phyloP scores from a whole-genome alignment of 2,113 vertebrate genomes.

The Thamnaconus septentrionalis region DNA sequence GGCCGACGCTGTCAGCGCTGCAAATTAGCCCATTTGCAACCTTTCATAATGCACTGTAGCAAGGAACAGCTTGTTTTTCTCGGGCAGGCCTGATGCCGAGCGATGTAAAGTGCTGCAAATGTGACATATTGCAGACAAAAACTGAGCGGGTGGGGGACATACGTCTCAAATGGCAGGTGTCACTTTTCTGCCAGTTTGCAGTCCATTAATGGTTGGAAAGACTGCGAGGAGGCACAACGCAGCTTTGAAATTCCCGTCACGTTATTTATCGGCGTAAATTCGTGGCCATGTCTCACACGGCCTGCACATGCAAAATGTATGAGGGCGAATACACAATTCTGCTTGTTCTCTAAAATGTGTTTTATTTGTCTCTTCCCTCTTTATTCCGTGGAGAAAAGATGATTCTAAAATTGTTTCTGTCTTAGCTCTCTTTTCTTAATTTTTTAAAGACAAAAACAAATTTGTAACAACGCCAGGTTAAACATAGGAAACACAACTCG shows the following conservation, averaged over 20 bases:
- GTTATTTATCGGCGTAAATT: too few relatives aligned
- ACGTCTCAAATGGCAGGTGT: constrained; percentile 48
- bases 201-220: constrained; percentile 27
- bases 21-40: constrained; percentile 76
- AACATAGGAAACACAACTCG: too few relatives aligned
- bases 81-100: constrained; percentile 20
- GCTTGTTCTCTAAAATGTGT: background rate
- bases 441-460: background rate
- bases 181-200: constrained; percentile 38
- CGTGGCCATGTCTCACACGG: too few relatives aligned
- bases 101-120: constrained; percentile 38
- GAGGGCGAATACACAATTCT: background rate
- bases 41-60: constrained; percentile 65
- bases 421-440: constrained; percentile 15
- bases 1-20: constrained; percentile 64
- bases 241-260: too few relatives aligned
- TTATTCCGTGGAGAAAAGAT: background rate
- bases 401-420: constrained; percentile 2
- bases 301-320: background rate
- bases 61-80: constrained; percentile 54
- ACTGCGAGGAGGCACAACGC: too few relatives aligned
- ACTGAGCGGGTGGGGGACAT: constrained; percentile 16
- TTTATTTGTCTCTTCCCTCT: too few relatives aligned
- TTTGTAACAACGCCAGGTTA: too few relatives aligned
- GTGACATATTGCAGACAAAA: constrained; percentile 54